Evolutionary conservation across 2,888 invertebrate species (phyloP).

Genomic region (Gastracanthus pulcherrimus): DNA sequence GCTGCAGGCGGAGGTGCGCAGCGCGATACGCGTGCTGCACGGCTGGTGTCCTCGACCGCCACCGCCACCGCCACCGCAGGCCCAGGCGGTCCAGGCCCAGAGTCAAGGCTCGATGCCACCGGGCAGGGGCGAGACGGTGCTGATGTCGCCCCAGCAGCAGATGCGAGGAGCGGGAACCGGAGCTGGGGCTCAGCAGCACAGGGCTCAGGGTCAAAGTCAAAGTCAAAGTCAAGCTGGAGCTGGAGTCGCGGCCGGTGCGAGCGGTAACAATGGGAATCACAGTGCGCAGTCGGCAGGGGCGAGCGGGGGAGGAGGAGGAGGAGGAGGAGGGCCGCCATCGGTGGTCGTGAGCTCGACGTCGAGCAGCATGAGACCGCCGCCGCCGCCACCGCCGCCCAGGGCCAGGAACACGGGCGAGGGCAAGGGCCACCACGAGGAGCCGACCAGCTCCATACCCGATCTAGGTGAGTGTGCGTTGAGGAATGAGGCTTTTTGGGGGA

Average conservation of each 20-base stretch:
- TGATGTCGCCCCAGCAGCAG: constrained; percentile 75
- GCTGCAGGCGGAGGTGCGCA: constrained; percentile 75
- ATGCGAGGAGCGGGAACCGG: constrained; percentile 62
- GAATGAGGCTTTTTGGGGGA: not conserved
- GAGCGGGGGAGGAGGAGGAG: too few species aligned
- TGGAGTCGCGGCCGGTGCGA: too few species aligned
- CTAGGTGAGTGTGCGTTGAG: constrained; percentile 83
- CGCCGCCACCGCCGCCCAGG: constrained; percentile 78
- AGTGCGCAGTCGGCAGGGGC: constrained; percentile 57
- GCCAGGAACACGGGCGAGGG: constrained; percentile 78
- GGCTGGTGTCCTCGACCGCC: constrained; percentile 70
- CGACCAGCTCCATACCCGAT: constrained; percentile 92
- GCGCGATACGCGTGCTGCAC: constrained; percentile 75
- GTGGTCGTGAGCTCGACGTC: constrained; percentile 79
- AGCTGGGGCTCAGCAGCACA: constrained; percentile 26
- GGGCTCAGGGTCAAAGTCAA: constrained; percentile 33
- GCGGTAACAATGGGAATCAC: constrained; percentile 50
- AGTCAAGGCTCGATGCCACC: constrained; percentile 65
- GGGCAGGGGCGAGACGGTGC: constrained; percentile 77
- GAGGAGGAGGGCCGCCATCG: constrained; percentile 67
- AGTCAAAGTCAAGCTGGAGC: not conserved
- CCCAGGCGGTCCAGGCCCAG: constrained; percentile 57
- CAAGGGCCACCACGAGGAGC: constrained; percentile 84
- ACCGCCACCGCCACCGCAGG: constrained; percentile 55
- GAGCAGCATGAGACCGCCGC: constrained; percentile 81